phyloP scores from a whole-genome alignment of 1,140 invertebrate species.

The Ceratina australensis region DNA sequence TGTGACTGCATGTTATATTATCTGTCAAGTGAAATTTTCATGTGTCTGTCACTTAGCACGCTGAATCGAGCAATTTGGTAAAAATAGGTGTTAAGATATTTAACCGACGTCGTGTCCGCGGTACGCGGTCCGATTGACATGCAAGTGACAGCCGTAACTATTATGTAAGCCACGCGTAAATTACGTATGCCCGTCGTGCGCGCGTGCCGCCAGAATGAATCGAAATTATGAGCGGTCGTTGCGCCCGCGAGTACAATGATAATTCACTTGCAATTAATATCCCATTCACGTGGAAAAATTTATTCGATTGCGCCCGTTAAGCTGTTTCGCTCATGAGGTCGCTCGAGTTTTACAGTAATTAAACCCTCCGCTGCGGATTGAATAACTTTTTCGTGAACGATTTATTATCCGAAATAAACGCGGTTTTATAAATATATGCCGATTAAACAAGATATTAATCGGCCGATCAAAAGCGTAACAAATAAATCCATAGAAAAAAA shows the following conservation, averaged over 20 bases:
- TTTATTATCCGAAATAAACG: neutral
- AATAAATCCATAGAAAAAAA: too few species aligned
- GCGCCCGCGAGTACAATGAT: neutral
- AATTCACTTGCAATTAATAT: slow-evolving; percentile 26
- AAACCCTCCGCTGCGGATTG: neutral
- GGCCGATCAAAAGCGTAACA: too few species aligned
- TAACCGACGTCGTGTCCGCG: neutral
- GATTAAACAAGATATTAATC: too few species aligned
- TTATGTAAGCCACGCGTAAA: slow-evolving; percentile 27
- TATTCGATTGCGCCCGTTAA: neutral
- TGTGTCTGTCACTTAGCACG: too few species aligned
- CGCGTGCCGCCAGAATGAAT: slow-evolving; percentile 6
- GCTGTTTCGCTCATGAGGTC: neutral
- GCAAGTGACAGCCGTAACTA: slow-evolving; percentile 36
- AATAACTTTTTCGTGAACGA: neutral
- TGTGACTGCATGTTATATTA: too few species aligned
- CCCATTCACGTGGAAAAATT: neutral
- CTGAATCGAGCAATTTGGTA: too few species aligned
- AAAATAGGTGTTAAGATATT: slow-evolving; percentile 13
- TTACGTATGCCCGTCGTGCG: neutral
- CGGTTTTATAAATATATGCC: neutral
- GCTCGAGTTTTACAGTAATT: neutral
- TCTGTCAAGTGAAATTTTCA: too few species aligned
- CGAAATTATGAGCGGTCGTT: slow-evolving; percentile 15
- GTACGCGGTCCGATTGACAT: slow-evolving; percentile 30